Base-by-base conservation (phyloP, 2,797 vertebrate genomes). In the Hypotaenidia philippensis region DNA sequence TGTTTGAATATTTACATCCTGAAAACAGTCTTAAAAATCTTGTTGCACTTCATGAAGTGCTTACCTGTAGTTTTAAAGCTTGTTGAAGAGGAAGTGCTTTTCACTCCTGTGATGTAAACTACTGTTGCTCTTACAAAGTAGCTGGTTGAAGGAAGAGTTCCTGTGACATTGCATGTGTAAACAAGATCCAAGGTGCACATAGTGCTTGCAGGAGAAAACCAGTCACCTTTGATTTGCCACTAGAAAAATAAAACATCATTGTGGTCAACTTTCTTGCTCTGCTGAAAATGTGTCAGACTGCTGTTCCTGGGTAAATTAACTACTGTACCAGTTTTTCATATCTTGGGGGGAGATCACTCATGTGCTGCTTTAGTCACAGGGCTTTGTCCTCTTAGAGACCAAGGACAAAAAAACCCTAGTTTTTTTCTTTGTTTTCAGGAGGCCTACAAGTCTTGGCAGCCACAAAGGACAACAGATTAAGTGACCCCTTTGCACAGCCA, bases 51-150 rank as follows among this genome's bases (percentile, higher is more conserved):
- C 2, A 2, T 8, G 31, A 60, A 38, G 17, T 18, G 20, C 95
- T 94, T 78, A 98, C 98, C 97, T 93, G 90, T 93, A 64, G 97
- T 98, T 95, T 94, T 98, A 95, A 98, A 98, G 18, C 87, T 93
- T 90, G 92, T 86, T 31, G 97, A 74, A 47, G 78, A 50, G 3
- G 98, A 98, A 40, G 82, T 88, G 72, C 97, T 97, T 31, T 93
- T 96, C 69, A 50, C 53, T 84, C 96, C 97, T 60, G 97, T 98
- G 21, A 38, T 11, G 59, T 97, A 98, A 90, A 92, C 60, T 69
- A 98, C 97, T 47, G 91, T 92, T 16, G 70, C 97, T 71, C 91
- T 95, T 56, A 98, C 49, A 23, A 84, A 85, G 72, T 98, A 98
- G 38, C 31, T 81, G 19, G 95, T 94, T 52, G 92, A 93, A 87